Conservation (phyloP, 2,888 invertebrate genomes). For the Monochamus alternatus region DNA sequence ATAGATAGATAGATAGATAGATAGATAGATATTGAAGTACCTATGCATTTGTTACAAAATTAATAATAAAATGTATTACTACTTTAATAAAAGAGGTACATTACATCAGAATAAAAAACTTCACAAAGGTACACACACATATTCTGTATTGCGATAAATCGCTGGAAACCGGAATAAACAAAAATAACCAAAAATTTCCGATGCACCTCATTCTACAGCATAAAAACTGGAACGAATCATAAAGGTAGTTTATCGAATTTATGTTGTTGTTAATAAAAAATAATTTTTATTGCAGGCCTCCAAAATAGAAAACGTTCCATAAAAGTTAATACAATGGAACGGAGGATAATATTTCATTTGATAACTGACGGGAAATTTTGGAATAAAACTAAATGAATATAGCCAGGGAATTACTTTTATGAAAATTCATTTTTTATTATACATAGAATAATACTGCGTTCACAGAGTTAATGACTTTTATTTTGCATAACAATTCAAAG, state of each 20-base stretch:
- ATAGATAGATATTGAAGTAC: no score
- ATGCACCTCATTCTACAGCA: background rate
- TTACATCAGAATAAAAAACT: no score
- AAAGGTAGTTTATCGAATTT: constrained; percentile 9
- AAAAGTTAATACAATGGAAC: constrained; percentile 29
- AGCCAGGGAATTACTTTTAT: background rate
- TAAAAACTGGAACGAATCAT: background rate
- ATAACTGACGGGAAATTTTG: constrained; percentile 21
- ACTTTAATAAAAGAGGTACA: no score
- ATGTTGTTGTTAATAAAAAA: constrained; percentile 30
- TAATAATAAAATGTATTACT: no score
- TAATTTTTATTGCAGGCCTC: constrained; percentile 5
- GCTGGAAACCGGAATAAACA: background rate
- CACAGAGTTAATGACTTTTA: constrained; percentile 1
- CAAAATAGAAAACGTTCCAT: constrained; percentile 21
- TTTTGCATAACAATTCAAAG: background rate
- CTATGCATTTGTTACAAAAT: no score
- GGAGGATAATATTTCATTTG: constrained; percentile 21
- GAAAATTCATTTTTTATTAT: constrained; percentile 11
- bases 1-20: no score
- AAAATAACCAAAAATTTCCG: background rate
- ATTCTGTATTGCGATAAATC: no score
- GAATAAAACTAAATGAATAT: constrained; percentile 13
- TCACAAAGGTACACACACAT: no score
- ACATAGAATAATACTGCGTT: background rate